A percentile compares a stretch with the other conserved stretches of the same genome.
Conservation (phyloP, 2,113 vertebrate species). For the Odontophorus gujanensis region DNA sequence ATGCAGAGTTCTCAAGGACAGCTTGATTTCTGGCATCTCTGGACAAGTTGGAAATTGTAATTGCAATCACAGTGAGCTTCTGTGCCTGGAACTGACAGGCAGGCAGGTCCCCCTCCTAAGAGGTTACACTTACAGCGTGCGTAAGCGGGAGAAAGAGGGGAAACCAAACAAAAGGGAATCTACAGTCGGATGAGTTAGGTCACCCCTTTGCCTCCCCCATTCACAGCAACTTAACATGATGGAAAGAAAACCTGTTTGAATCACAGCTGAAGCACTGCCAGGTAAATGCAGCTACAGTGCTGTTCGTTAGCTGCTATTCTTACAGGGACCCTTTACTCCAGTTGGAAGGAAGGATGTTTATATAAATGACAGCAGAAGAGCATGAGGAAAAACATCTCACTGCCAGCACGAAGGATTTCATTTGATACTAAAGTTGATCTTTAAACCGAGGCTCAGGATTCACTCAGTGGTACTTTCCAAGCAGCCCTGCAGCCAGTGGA, state of each 20-base stretch:
- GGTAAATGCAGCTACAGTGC: not conserved
- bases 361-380: not conserved
- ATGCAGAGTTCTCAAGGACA: slow-evolving; percentile 29
- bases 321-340: not conserved
- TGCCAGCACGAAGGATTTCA: not conserved
- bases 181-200: not conserved
- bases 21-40: slow-evolving; percentile 39
- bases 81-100: not conserved
- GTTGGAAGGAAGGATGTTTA: not conserved
- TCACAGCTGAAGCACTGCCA: not conserved
- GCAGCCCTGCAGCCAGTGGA: not conserved
- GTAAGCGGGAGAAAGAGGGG: not conserved
- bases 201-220: not conserved
- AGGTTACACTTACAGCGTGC: not conserved
- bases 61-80: slow-evolving; percentile 16
- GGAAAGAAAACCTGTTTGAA: not conserved
- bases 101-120: not conserved
- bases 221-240: not conserved
- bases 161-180: not conserved
- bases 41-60: slow-evolving; percentile 16
- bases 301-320: not conserved
- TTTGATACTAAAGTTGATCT: not conserved
- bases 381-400: not conserved
- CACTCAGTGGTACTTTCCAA: not conserved
- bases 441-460: not conserved